Percentiles rank a stretch among this genome's conserved stretches.
These are phyloP conservation scores for Sus cebifrons DNA, from an alignment of 2,797 vertebrate species.

Conservation along the genomic window DNA sequence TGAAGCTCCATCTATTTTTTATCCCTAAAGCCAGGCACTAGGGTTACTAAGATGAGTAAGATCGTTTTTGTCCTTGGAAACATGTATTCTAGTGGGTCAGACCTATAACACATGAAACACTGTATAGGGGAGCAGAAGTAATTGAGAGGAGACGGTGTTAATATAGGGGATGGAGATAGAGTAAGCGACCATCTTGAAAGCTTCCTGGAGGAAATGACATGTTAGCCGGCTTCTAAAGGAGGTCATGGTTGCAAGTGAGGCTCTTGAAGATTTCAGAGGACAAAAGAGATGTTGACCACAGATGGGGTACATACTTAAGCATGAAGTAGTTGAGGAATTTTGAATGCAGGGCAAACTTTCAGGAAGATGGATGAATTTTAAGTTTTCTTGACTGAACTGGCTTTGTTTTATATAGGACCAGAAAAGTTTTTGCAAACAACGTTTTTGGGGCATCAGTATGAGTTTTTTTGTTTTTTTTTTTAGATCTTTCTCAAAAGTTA, in stretches of 20 bases:
- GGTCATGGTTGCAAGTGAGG: neutral
- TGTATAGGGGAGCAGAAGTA: neutral
- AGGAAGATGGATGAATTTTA: neutral
- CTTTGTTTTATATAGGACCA: neutral
- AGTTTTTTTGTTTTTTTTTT: neutral
- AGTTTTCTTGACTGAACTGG: neutral
- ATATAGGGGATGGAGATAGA: neutral
- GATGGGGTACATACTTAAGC: neutral
- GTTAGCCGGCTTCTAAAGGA: neutral
- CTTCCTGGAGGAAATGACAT: neutral
- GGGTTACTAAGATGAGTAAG: neutral
- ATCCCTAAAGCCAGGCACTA: neutral
- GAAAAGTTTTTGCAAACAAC: neutral
- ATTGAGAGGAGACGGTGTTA: neutral
- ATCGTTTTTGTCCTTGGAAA: neutral
- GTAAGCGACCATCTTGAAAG: neutral
- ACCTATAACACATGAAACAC: neutral
- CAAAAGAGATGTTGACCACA: neutral
- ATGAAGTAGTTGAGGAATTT: neutral
- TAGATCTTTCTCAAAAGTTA: conserved; percentile 36
- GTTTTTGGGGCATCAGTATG: neutral
- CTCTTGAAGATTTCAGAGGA: neutral
- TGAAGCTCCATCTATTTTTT: neutral
- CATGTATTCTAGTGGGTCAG: neutral
- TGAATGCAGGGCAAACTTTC: neutral